Evolutionary conservation across 2,888 invertebrate species (phyloP).

Genomic region (Petrolisthes manimaculis): DNA sequence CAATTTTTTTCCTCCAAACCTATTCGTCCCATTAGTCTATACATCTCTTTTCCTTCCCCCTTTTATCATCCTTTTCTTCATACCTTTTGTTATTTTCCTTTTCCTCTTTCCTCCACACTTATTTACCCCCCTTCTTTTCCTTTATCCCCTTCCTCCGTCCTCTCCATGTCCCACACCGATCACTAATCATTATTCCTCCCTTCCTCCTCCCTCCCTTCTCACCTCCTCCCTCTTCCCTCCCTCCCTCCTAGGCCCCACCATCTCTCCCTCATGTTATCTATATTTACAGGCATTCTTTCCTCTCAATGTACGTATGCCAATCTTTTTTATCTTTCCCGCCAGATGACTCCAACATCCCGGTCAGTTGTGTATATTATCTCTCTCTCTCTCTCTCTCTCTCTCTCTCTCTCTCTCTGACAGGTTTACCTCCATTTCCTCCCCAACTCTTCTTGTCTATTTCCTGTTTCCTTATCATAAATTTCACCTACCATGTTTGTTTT

Average conservation of each 20-base stretch:
- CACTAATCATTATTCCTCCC: background rate
- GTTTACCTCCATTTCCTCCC: too few relatives aligned
- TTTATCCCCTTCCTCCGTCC: background rate
- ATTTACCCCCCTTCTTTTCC: background rate
- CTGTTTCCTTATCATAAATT: too few relatives aligned
- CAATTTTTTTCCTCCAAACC: background rate
- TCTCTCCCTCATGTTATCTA: background rate
- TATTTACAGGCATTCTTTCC: too few relatives aligned
- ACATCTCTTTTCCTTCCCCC: background rate
- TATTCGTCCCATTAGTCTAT: background rate
- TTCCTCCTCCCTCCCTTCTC: background rate
- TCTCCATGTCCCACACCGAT: background rate
- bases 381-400: too few relatives aligned
- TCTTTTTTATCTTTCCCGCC: too few relatives aligned
- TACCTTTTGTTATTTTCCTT: too few relatives aligned
- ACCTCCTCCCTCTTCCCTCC: background rate
- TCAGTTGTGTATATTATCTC: background rate
- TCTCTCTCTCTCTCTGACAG: too few relatives aligned
- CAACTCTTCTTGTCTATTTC: too few relatives aligned
- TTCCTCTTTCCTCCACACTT: too few relatives aligned
- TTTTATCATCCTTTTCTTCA: background rate
- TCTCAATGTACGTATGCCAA: too few relatives aligned
- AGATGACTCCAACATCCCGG: too few relatives aligned
- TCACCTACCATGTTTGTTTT: too few relatives aligned
- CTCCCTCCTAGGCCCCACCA: background rate